phyloP scores from a whole-genome alignment of 2,888 invertebrate genomes.

The Tineola bisselliella region DNA sequence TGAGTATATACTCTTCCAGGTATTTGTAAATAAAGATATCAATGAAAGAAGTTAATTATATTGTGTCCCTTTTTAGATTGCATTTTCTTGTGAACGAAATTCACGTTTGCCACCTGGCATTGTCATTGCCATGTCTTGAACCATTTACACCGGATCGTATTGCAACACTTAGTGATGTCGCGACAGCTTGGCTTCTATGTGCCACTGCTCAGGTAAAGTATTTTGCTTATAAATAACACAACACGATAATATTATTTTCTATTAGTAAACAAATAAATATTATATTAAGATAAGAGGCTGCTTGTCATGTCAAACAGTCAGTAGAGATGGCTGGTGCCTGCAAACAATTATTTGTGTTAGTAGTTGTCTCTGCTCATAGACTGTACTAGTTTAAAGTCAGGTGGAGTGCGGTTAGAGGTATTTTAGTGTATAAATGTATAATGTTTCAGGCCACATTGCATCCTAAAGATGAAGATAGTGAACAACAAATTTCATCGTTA shows the following conservation, averaged over 20 bases:
- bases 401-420: too few species aligned
- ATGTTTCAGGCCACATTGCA: conserved; percentile 50
- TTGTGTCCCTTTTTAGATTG: conserved; percentile 61
- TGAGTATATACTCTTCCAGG: conserved; percentile 23
- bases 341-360: too few species aligned
- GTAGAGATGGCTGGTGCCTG: too few species aligned
- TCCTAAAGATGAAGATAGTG: conserved; percentile 80
- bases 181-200: conserved; percentile 84
- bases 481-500: conserved; percentile 81
- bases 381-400: too few species aligned
- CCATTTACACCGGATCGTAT: conserved; percentile 87
- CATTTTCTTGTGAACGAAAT: conserved; percentile 86
- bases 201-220: conserved; percentile 74
- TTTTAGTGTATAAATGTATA: too few species aligned
- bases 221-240: too few species aligned
- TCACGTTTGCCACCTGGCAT: conserved; percentile 81
- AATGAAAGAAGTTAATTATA: not conserved
- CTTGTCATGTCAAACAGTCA: too few species aligned
- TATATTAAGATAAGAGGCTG: too few species aligned
- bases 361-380: too few species aligned
- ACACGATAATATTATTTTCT: too few species aligned
- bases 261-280: too few species aligned
- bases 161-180: conserved; percentile 81
- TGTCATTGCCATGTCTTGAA: conserved; percentile 87
- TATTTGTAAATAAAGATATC: not conserved